Evolutionary conservation across 1,140 invertebrate species (phyloP), one percentile per base, ranked within the genome.

Genomic region (Brachionus manjavacas): DNA sequence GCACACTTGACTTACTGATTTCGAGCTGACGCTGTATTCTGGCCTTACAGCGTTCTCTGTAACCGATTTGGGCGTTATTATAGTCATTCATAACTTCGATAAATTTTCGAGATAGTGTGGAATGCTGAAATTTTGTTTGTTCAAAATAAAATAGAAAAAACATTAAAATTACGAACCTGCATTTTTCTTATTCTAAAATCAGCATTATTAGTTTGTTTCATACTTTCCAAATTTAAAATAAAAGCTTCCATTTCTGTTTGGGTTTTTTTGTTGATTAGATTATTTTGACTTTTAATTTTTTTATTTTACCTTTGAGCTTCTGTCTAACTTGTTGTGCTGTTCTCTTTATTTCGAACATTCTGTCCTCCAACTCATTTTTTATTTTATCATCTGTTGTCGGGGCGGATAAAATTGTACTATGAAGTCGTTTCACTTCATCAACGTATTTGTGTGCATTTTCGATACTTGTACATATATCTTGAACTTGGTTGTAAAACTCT

Each of bases 291-390:
- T n/a, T 79, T 85, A 16, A 66, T 23, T 35, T 11, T 14, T 14
- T 76, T 60, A 64, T 70, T 85, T 86, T 86, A 97, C 95, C 94
- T 93, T 99, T 99, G 93, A 99, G 94, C 92, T 99, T 99, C 90
- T 94, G 94, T 91, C 96, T 93, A 87, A 99, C 97, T 94, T 97
- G 97, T 92, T 99, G 99, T 90, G 97, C 96, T 91, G 95, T 97
- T 93, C 97, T 97, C 93, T 99, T 99, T 87, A 99, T 98, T 88
- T 98, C 96, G 87, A 95, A 95, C 97, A 99, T 99, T 87, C 98
- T 92, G 91, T 99, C 96, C 92, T 99, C 97, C 89, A 99, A 91
- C 91, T 99, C 96, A 91, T 97, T 95, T 92, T 99, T 99, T 89
- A 96, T 96, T 92, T 98, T 98, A 91, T 99, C 96, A 92, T 99